Base-by-base conservation (phyloP, 2,113 vertebrate species). In the Asarcornis scutulata region DNA sequence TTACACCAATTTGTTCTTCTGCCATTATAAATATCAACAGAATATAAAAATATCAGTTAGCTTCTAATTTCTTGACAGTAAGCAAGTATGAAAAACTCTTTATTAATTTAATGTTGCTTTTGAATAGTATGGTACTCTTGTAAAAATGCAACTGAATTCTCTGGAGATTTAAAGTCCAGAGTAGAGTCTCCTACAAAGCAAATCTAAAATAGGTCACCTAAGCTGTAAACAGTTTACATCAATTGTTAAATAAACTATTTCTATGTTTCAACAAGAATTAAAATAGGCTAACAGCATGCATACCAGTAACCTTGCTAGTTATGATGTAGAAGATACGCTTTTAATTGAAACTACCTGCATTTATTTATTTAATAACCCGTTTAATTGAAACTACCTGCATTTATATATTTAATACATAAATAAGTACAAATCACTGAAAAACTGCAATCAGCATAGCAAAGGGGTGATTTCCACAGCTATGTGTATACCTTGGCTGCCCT, bases 401-500 rank as follows among this genome's bases (percentile, higher is more conserved):
- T 59, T 83, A 48, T 82, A 82, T 7, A 52, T 50, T 48, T 48
- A 48, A 11, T 48, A 22, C 22, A 48, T 48, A 48, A 48, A 48
- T 48, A 48, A 21, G 21, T 48, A 48, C 46, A 48, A 22, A 48
- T 48, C 22, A 15, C 27, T 83, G 7, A 32, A 20, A 13, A 71
- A 27, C n/a, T 36, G 4, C 66, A 86, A 9, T 18, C n/a, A 72
- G 29, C 6, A n/a, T 64, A 38, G 4, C 4, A 60, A 53, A 68
- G 36, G 6, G 4, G 4, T 42, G 9, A 29, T 42, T 14, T 71
- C 27, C 38, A 81, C 42, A 32, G 11, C 29, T 0, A 0, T 36
- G 60, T 31, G 76, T 80, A 75, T 85, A 96, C 95, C 89, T 97
- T 84, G 69, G 9, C 4, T 27, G 11, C 97, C 86, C n/a, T 83